Base-by-base conservation (phyloP, 2,797 vertebrate species). In the Tympanoctomys barrerae region DNA sequence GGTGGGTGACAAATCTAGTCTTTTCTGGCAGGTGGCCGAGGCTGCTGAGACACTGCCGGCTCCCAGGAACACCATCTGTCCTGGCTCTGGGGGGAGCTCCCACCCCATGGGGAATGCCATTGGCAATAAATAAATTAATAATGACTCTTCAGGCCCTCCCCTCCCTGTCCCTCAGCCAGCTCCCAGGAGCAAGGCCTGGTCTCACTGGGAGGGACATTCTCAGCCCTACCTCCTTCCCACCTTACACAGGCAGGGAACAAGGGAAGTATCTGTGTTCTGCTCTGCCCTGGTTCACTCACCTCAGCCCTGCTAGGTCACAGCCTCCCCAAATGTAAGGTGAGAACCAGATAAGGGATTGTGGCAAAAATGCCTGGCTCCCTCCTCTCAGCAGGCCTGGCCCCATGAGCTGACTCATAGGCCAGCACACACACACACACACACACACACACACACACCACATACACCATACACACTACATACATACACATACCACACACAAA, bases 21-120 rank as follows among this genome's bases (percentile, higher is more conserved):
- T 96, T 88, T 94, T 87, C 94, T 89, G 96, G 96, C 57, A 2
- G 91, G 89, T 95, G 96, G 95, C 94, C 7, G 59, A 16, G 89
- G 86, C 96, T 93, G 94, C 96, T 61, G 95, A 94, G 92, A 95
- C 87, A 75, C 96, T 89, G 96, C 88, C 2, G 94, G 96, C 90
- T 96, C 97, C 95, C 91, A 91, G 94, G 96, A 96, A 95, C 91
- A 62, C 97, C 97, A 97, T 98, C 97, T 98, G 97, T 96, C 94
- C 94, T 70, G 5, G 96, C 95, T 96, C 90, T 54, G 68, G 36
- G 62, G 95, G 91, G 88, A 96, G 94, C 93, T 75, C 94, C 90
- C 57, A 0, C 93, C 90, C 94, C 88, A 7, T 12, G 11, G 93
- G 96, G 93, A 94, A 92, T 91, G 94, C 96, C 96, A 96, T 7